Conservation (phyloP, 1,140 invertebrate genomes). For the Pemphigus obesinymphae region DNA sequence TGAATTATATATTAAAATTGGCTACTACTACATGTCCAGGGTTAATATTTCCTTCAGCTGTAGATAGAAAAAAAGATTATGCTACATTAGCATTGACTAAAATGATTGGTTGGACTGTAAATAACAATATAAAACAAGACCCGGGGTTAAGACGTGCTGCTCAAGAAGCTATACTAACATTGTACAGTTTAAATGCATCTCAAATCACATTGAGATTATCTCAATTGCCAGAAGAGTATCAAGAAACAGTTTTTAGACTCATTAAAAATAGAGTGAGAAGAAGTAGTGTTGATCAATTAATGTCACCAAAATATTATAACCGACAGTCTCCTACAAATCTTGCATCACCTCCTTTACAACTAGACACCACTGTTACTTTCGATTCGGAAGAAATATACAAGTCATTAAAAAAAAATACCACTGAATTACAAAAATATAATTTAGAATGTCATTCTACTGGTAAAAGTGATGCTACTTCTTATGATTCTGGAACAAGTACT, state of each 20-base stretch:
- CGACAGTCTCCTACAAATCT: slow-evolving; percentile 38
- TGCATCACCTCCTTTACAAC: slow-evolving; percentile 49
- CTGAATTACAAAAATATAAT: slow-evolving; percentile 50
- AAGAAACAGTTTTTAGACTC: slow-evolving; percentile 72
- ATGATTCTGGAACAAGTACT: slow-evolving; percentile 76
- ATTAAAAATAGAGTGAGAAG: slow-evolving; percentile 58
- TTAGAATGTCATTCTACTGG: slow-evolving; percentile 54
- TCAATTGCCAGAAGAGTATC: slow-evolving; percentile 73
- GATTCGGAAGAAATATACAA: slow-evolving; percentile 84
- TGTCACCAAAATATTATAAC: neutral
- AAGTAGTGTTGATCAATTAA: slow-evolving; percentile 29
- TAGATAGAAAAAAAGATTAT: slow-evolving; percentile 51
- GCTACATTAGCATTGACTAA: slow-evolving; percentile 61
- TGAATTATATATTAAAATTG: slow-evolving; percentile 70
- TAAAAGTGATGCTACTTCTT: slow-evolving; percentile 66
- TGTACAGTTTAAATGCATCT: slow-evolving; percentile 85
- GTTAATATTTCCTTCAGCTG: slow-evolving; percentile 48
- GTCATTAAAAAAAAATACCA: slow-evolving; percentile 80
- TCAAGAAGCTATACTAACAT: slow-evolving; percentile 70
- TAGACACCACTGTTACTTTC: slow-evolving; percentile 59
- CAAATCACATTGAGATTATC: slow-evolving; percentile 78
- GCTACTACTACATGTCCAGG: slow-evolving; percentile 56
- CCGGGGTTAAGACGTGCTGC: slow-evolving; percentile 74
- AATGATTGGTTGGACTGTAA: slow-evolving; percentile 52
- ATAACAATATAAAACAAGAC: slow-evolving; percentile 61